Percentiles rank a stretch among this genome's conserved stretches.
These are phyloP conservation scores for Cerastis rubricosa DNA, from an alignment of 2,888 invertebrate genomes.

Conservation along the genomic window DNA sequence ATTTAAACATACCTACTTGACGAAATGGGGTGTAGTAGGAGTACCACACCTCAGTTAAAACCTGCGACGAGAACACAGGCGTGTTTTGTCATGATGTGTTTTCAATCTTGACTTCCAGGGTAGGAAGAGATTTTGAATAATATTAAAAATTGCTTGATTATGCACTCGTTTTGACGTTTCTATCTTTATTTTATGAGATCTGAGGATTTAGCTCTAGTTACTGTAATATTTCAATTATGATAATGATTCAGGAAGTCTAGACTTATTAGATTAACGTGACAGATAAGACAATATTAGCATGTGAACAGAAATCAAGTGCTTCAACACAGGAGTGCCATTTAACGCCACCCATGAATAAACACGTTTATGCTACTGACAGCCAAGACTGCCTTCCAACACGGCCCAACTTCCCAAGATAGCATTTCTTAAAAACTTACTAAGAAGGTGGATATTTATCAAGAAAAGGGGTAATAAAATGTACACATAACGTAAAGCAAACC, in stretches of 20 bases:
- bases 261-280: conserved; percentile 15
- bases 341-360: conserved; percentile 31
- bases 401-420: background rate
- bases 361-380: conserved; percentile 10
- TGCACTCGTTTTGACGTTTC: background rate
- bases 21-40: background rate
- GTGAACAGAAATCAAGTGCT: conserved; percentile 31
- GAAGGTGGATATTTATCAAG: background rate
- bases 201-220: background rate
- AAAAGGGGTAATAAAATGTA: background rate
- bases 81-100: background rate
- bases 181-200: background rate
- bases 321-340: conserved; percentile 17
- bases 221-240: conserved; percentile 16
- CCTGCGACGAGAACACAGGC: background rate
- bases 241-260: conserved; percentile 20
- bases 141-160: background rate
- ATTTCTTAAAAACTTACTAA: conserved; percentile 2
- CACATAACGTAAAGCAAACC: background rate
- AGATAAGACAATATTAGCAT: conserved; percentile 28
- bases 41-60: background rate
- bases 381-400: background rate
- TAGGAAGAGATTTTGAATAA: background rate
- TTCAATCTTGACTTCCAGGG: background rate
- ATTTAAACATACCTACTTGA: background rate